Base-by-base conservation (phyloP, 1,140 invertebrate genomes). In the Formica selysi region DNA sequence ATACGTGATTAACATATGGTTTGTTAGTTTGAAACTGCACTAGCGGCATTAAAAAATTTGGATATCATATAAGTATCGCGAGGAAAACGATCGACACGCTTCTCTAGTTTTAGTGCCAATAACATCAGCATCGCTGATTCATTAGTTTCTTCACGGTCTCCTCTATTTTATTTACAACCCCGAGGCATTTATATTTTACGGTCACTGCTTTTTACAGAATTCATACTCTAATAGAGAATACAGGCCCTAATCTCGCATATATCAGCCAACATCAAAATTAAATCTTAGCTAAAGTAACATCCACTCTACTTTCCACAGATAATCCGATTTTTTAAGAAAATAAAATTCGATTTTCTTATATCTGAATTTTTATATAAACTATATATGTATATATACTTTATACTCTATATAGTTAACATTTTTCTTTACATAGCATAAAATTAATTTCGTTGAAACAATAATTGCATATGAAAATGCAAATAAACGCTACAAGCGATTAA, bases 31-130 rank as follows among this genome's bases (percentile, higher is more conserved):
- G 38, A 62, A 61, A 70, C 7, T 61, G 13, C 10, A 19, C n/a
- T 16, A 22, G 38, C 1, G 26, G 51, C 7, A 26, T 59, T 41
- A 16, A 44, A 73, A 32, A 61, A 19, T 73, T 81, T 74, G 48
- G 48, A 73, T 26, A 41, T 32, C 38, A 44, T 51, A 22, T 22
- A 68, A 80, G 7, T 22, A 26, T 61, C 54, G 74, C 44, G 16
- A 83, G 38, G 68, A 83, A 83, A 73, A 83, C 16, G 68, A 83
- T 83, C 26, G 32, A 62, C 41, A 83, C 79, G 79, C 79, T 61
- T 61, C 79, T 74, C n/a, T 48, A 74, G 51, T 74, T 83, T 83
- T 68, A 83, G 73, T 83, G 54, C 79, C 79, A 83, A 83, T 83
- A 83, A 38, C 79, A 83, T 62, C 79, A 41, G 38, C 54, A 38